Evolutionary conservation across 2,888 invertebrate species (phyloP).

Genomic region (Artemia sinica): DNA sequence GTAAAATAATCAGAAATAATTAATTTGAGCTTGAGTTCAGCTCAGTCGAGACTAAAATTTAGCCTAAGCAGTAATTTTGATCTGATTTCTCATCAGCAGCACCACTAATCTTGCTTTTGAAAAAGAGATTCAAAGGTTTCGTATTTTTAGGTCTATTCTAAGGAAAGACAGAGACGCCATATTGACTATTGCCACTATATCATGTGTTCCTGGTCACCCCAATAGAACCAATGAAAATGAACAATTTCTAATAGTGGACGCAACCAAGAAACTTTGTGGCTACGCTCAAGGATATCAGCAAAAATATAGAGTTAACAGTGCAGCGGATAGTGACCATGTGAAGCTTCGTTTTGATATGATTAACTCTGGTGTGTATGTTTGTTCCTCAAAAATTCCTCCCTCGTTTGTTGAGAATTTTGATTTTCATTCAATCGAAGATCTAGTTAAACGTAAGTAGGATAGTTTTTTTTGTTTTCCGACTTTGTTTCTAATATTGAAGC

Average conservation of each 20-base stretch:
- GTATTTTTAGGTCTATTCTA: not conserved
- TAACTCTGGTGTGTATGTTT: not conserved
- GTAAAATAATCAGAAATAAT: too few species aligned
- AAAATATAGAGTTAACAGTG: not conserved
- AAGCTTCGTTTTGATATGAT: slow-evolving; percentile 5
- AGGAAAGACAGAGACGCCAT: slow-evolving; percentile 5
- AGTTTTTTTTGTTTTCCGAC: too few species aligned
- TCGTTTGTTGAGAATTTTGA: not conserved
- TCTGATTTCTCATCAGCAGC: too few species aligned
- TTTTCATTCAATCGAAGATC: not conserved
- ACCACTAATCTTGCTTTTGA: too few species aligned
- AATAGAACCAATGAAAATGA: not conserved
- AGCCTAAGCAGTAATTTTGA: too few species aligned
- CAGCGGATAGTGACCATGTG: not conserved
- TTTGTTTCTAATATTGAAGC: too few species aligned
- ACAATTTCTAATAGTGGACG: slow-evolving; percentile 6
- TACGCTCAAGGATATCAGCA: not conserved
- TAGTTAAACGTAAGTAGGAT: slow-evolving; percentile 1
- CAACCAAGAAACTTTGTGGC: not conserved
- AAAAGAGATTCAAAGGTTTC: too few species aligned
- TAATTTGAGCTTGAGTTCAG: too few species aligned
- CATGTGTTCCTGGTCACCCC: not conserved
- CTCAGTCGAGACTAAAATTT: too few species aligned
- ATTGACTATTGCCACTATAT: not conserved
- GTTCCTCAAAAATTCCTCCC: not conserved